Percentiles rank a stretch among this genome's conserved stretches.
phyloP scores from a whole-genome alignment of 2,113 vertebrate species.

The Equus przewalskii region DNA sequence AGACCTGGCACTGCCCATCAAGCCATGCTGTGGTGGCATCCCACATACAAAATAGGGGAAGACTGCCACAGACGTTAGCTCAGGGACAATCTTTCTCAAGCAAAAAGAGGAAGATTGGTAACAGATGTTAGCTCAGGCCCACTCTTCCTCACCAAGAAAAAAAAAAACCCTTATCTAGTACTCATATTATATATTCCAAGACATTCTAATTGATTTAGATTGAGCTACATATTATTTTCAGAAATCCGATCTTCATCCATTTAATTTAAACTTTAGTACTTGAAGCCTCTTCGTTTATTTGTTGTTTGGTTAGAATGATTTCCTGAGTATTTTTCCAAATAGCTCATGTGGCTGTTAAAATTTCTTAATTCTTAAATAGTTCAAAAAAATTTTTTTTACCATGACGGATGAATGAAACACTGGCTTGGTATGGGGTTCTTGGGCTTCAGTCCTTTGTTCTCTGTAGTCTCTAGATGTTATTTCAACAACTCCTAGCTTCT shows the following conservation, averaged over 20 bases:
- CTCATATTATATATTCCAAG: not conserved
- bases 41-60: too few relatives aligned
- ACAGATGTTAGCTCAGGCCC: too few relatives aligned
- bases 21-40: too few relatives aligned
- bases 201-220: not conserved
- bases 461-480: not conserved
- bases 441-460: not conserved
- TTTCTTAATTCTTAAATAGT: slow-evolving; percentile 1
- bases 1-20: too few relatives aligned
- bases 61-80: too few relatives aligned
- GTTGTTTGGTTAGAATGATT: not conserved
- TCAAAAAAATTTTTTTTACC: not conserved
- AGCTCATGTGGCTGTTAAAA: not conserved
- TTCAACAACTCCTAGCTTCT: slow-evolving; percentile 15
- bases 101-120: too few relatives aligned
- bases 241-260: not conserved
- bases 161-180: not conserved
- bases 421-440: not conserved
- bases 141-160: too few relatives aligned
- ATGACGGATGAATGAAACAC: not conserved
- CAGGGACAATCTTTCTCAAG: too few relatives aligned
- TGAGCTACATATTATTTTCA: not conserved
- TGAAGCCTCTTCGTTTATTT: not conserved
- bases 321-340: slow-evolving; percentile 11
- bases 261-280: slow-evolving; percentile 4